Evolutionary conservation across 2,888 invertebrate species (phyloP), one percentile per base, ranked within the genome.

Genomic region (Colostygia pectinataria): DNA sequence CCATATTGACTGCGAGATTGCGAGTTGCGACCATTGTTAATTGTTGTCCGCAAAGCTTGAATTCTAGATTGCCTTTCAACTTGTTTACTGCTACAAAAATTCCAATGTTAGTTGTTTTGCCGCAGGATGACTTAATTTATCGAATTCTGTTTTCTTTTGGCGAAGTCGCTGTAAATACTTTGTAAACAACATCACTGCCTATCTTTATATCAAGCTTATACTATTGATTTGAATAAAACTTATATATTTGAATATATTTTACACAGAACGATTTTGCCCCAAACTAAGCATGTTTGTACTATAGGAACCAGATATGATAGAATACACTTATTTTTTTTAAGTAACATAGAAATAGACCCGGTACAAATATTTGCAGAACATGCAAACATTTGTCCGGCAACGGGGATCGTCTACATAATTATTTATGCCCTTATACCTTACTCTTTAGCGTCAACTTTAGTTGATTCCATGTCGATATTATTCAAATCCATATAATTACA

Each of bases 91-190:
- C 12, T 9, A 14, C 29, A 40, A 27, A 54, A 42, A 44, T 47
- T 36, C 53, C 42, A 23, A 61, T 52, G 32, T 32, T 13, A 45
- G 13, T 52, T 52, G 57, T 50, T 63, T 41, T 40, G 37, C 25
- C 32, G 29, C 20, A 38, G 40, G 37, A 53, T 42, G 53, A 56
- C 60, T 63, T 57, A 55, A 60, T 61, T 53, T 56, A 32, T 34
- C 20, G 31, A 53, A 58, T 51, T 43, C 36, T 54, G 48, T 54
- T 55, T 57, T 58, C 57, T 59, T 63, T 55, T 54, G 40, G 37
- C 39, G 39, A 51, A 45, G 28, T 42, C 38, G 29, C 32, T 40
- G 61, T 57, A 54, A 61, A 61, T 47, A 52, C 18, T 45, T n/a
- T 37, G 55, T 49, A 50, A 57, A 57, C 50, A 53, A 51, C 34